phyloP scores from a whole-genome alignment of 2,888 invertebrate genomes.

The Leptinotarsa rubiginosa region DNA sequence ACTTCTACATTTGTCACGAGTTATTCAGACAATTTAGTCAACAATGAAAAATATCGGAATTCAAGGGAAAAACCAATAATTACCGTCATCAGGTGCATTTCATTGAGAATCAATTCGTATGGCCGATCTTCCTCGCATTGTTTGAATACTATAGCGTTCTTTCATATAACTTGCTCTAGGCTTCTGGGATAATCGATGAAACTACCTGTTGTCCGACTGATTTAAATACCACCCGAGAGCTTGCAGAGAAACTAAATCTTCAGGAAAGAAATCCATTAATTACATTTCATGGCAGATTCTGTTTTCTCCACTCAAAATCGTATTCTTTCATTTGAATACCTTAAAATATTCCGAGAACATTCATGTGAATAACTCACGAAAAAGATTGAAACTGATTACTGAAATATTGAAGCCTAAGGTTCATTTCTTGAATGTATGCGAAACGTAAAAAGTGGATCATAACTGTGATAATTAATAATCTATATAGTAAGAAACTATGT shows the following conservation, averaged over 20 bases:
- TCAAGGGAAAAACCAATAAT: not conserved
- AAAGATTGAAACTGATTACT: no score
- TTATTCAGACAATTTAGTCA: not conserved
- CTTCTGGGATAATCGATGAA: constrained; percentile 5
- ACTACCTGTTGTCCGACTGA: constrained; percentile 12
- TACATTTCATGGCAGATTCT: not conserved
- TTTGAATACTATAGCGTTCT: constrained; percentile 14
- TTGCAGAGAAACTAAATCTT: constrained; percentile 7
- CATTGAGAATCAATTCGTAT: constrained; percentile 3
- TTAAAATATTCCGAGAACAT: no score
- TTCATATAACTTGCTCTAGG: not conserved
- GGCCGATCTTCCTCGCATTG: not conserved
- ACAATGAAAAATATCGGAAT: not conserved
- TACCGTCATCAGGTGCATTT: constrained; percentile 5
- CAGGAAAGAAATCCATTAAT: constrained; percentile 1
- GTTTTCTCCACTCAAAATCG: not conserved
- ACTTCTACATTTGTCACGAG: not conserved
- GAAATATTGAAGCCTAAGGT: no score
- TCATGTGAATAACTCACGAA: no score
- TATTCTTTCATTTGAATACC: not conserved
- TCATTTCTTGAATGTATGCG: no score
- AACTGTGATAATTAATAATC: no score
- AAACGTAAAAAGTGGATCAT: no score
- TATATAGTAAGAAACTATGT: no score
- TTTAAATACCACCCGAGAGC: constrained; percentile 7